Base-by-base conservation (phyloP, 2,888 invertebrate genomes). In the Emmelina monodactyla region DNA sequence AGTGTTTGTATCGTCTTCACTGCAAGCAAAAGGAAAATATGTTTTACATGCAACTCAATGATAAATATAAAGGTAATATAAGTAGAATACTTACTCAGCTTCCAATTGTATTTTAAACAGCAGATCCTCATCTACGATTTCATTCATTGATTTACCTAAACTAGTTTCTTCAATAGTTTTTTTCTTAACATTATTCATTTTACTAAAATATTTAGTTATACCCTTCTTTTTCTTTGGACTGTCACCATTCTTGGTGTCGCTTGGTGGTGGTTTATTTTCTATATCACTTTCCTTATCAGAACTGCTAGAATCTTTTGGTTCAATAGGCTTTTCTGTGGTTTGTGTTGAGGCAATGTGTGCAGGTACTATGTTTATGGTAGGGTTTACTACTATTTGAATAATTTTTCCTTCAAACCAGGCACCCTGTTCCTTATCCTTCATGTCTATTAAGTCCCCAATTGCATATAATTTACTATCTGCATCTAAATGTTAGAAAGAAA, bases 371-470 rank as follows among this genome's bases (percentile, higher is more conserved):
- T 35, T 16, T 32, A 41, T 35, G 16, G 47, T 33, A 2, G 71
- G 69, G 33, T 76, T 62, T 16, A 58, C 53, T 1, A 82, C 75
- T 44, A 87, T 85, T 45, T 78, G 72, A 1, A 71, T 45, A 41
- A 88, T 79, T 52, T 78, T 82, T 0, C 85, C 89, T 66, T 91
- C 91, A 60, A 85, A 85, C 91, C 91, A 92, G 6, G 87, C 85
- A 5, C 89, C 89, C 49, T 80, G 70, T 33, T 78, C 72, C n/a
- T 58, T 53, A 49, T 88, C 83, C 37, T 80, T 71, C 33, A 84
- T 82, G 61, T 92, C 91, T 37, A 92, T 68, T 1, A 85, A 59
- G 58, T 91, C 90, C 14, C 86, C 88, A 34, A 82, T 47, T 48
- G 66, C 62, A 49, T 83, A 87, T 44, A 81, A 69, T 33, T 56